Evolutionary conservation across 92 coral and sea anemone genomes (phyloP).

Genomic region (Desmophyllum pertusum): DNA sequence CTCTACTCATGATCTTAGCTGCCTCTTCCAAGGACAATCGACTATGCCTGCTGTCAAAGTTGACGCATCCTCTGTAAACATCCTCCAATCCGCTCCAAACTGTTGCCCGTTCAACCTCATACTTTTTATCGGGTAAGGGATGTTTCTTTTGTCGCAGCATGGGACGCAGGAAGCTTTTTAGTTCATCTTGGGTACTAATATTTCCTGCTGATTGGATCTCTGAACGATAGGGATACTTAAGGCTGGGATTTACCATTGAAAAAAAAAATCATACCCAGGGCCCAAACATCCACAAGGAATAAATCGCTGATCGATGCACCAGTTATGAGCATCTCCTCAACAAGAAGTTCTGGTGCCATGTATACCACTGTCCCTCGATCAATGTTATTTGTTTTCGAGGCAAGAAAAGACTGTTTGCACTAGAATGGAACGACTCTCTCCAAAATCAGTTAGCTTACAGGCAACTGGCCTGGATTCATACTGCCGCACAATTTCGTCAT

Average conservation of each 20-base stretch:
- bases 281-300: conserved; percentile 45
- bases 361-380: conserved; percentile 37
- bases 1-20: conserved; percentile 13
- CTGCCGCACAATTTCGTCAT: conserved; percentile 41
- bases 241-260: conserved; percentile 34
- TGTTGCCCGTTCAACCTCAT: conserved; percentile 22
- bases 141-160: conserved; percentile 25
- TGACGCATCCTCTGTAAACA: conserved; percentile 23
- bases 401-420: conserved; percentile 52
- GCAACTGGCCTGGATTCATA: conserved; percentile 42
- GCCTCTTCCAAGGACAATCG: conserved; percentile 39
- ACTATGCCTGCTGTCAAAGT: conserved; percentile 34
- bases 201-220: conserved; percentile 25
- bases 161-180: conserved; percentile 25
- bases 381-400: conserved; percentile 43
- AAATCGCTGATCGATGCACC: conserved; percentile 37
- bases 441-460: conserved; percentile 59
- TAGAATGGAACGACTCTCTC: conserved; percentile 45
- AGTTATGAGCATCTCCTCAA: conserved; percentile 16
- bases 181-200: conserved; percentile 22
- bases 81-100: conserved; percentile 22
- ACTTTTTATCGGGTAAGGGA: conserved; percentile 35
- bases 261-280: conserved; percentile 50
- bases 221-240: conserved; percentile 36
- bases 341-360: conserved; percentile 45